Base-by-base conservation (phyloP, 2,797 vertebrate species). In the Erithacus rubecula region DNA sequence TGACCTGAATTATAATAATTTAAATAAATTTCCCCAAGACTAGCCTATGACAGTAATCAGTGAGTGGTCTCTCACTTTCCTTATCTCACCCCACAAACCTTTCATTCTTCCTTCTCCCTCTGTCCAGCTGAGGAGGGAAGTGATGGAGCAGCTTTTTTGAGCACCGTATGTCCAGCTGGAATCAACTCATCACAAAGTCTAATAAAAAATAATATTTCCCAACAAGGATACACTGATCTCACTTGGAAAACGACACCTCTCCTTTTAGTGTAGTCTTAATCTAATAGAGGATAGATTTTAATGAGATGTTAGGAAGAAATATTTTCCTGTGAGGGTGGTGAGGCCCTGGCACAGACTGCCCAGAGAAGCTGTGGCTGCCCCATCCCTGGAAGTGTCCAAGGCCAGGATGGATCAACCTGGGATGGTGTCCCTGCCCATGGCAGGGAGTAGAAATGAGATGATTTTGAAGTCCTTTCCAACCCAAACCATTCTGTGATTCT, bases 121-220 rank as follows among this genome's bases (percentile, higher is more conserved):
- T 51, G 7, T 19, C 24, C 43, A 63, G 20, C 29, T 56, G 36
- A 63, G 43, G 30, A 82, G 32, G 32, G 22, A 34, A 29, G 11
- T 6, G n/a, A 37, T 29, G 30, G 58, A 58, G 29, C 10, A 30
- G 39, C 24, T 83, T 58, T n/a, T 3, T 6, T 70, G 43, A 24
- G 4, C 18, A 47, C 34, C 0, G 0, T 3, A 5, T 27, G 30
- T 47, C 53, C 6, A 0, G 39, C 18, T 1, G 0, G 8, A 14
- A 15, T 63, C 36, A 51, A 51, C 29, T 8, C 43, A 37, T 3
- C 22, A 12, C 6, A 37, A 53, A 22, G 20, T 9, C 44, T 36
- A 82, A 85, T 65, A 62, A 78, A 81, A 74, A 76, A 11, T 55
- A 70, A 34, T 10, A 27, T 53, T 79, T 22, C 14, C 23, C 27